Percentiles rank a stretch among this genome's conserved stretches.
Conservation (phyloP, 2,888 invertebrate genomes). For the Ophonus ardosiacus region DNA sequence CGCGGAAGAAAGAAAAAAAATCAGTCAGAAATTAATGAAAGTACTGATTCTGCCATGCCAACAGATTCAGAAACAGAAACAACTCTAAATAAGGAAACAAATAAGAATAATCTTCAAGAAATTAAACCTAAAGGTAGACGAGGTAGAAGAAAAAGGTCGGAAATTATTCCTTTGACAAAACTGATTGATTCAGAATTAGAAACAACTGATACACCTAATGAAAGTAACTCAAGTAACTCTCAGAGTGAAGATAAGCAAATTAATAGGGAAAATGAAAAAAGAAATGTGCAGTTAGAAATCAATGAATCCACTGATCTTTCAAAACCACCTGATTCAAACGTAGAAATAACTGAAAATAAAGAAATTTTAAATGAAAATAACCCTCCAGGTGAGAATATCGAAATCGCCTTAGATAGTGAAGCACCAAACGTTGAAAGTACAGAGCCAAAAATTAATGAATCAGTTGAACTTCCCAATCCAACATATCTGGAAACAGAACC, state of each 20-base stretch:
- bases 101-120: slow-evolving; percentile 32
- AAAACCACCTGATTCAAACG: neutral
- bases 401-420: neutral
- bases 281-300: neutral
- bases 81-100: slow-evolving; percentile 59
- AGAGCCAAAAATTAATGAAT: neutral
- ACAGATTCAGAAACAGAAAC: slow-evolving; percentile 31
- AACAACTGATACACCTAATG: neutral
- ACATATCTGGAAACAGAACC: neutral
- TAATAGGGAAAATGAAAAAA: neutral
- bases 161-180: neutral
- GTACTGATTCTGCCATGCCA: slow-evolving; percentile 3
- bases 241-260: neutral
- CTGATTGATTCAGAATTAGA: neutral
- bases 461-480: neutral
- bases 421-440: neutral
- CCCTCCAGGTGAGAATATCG: slow-evolving; percentile 6
- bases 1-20: neutral
- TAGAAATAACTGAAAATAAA: slow-evolving; percentile 2
- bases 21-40: neutral
- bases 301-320: slow-evolving; percentile 3
- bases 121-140: neutral
- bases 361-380: neutral
- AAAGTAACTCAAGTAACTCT: neutral
- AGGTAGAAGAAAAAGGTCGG: slow-evolving; percentile 6